Conservation (phyloP, 2,113 vertebrate genomes). For the Hyperoodon ampullatus region DNA sequence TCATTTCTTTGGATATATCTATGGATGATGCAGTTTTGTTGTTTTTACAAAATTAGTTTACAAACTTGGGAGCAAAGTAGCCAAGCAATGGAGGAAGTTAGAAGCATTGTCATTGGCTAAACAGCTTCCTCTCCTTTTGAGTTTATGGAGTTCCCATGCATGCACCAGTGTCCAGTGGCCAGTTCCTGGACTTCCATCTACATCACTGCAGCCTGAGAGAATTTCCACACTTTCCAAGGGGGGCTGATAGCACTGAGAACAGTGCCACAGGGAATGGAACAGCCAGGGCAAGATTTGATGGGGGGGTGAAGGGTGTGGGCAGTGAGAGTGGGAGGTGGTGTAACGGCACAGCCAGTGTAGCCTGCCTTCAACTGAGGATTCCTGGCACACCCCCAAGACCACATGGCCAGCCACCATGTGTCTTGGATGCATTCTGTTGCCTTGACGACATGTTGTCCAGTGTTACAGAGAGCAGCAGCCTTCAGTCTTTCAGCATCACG, state of each 20-base stretch:
- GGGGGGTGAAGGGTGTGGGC: not conserved
- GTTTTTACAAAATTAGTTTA: slow-evolving; percentile 12
- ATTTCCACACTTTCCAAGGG: not conserved
- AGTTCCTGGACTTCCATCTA: not conserved
- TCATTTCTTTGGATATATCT: not conserved
- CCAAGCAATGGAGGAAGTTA: not conserved
- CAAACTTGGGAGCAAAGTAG: not conserved
- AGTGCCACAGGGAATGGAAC: not conserved
- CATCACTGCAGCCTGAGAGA: not conserved
- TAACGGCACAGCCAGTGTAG: not conserved
- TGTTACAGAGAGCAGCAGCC: slow-evolving; percentile 47
- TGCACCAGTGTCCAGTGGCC: not conserved
- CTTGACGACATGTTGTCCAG: slow-evolving; percentile 54
- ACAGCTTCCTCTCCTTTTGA: not conserved
- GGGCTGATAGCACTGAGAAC: not conserved
- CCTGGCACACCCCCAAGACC: slow-evolving; percentile 31
- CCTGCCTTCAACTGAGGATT: not conserved
- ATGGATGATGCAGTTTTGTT: not conserved
- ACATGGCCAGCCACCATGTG: slow-evolving; percentile 7
- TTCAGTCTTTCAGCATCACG: slow-evolving; percentile 54
- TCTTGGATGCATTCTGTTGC: slow-evolving; percentile 62
- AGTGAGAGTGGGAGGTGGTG: not conserved
- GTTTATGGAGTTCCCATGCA: not conserved
- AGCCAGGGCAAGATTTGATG: not conserved
- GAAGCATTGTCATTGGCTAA: not conserved